Conservation (phyloP, 2,888 invertebrate genomes). For the Electrophaes corylata region DNA sequence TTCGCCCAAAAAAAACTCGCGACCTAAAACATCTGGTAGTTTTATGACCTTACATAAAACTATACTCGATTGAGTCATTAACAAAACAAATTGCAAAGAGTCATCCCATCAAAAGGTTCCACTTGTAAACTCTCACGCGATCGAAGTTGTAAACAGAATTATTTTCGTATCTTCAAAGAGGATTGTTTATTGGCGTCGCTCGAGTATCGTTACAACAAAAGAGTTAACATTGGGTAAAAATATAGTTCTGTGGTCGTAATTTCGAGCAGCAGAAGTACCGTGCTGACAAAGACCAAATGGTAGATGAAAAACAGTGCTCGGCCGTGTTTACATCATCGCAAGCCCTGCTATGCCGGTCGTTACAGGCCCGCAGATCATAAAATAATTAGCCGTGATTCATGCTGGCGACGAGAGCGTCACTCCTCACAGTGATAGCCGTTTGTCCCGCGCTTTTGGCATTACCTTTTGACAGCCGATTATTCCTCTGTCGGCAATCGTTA, state of each 20-base stretch:
- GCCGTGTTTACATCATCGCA: slow-evolving; percentile 58
- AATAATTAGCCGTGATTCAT: slow-evolving; percentile 80
- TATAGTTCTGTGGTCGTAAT: slow-evolving; percentile 59
- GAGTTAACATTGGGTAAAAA: slow-evolving; percentile 69
- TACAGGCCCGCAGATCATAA: slow-evolving; percentile 53
- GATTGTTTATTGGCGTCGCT: slow-evolving; percentile 64
- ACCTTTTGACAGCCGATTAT: slow-evolving; percentile 79
- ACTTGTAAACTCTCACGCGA: slow-evolving; percentile 54
- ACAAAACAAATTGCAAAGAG: slow-evolving; percentile 26
- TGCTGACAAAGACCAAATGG: slow-evolving; percentile 39
- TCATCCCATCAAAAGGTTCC: slow-evolving; percentile 45
- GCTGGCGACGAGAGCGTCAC: slow-evolving; percentile 66
- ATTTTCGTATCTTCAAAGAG: slow-evolving; percentile 74
- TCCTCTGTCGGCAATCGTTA: slow-evolving; percentile 76
- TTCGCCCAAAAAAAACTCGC: not conserved
- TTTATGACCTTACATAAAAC: slow-evolving; percentile 31
- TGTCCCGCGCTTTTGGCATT: slow-evolving; percentile 75
- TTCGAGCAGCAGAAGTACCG: slow-evolving; percentile 65
- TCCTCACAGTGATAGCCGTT: slow-evolving; percentile 60
- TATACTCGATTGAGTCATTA: slow-evolving; percentile 31
- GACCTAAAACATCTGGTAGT: slow-evolving; percentile 26
- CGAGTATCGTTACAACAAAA: slow-evolving; percentile 64
- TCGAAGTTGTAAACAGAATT: slow-evolving; percentile 64
- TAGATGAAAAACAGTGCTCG: slow-evolving; percentile 41
- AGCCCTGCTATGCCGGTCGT: slow-evolving; percentile 20